Base-by-base conservation (phyloP, 1,140 invertebrate species). In the Drosophila elegans region DNA sequence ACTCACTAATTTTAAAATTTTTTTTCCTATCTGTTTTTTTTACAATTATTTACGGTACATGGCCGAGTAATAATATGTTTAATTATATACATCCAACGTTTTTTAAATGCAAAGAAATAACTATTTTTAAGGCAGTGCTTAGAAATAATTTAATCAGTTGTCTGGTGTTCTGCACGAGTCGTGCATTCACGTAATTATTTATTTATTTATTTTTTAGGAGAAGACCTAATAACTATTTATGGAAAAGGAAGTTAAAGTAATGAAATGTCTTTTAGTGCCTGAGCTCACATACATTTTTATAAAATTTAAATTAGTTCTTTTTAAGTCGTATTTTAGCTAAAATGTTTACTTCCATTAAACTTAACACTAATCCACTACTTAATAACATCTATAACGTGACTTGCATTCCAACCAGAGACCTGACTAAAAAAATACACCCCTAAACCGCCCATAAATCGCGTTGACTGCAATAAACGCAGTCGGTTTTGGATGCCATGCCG, bases 391-490 rank as follows among this genome's bases (percentile, higher is more conserved):
- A 25, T 16, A 21, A 69, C 41, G 48, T 69, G 63, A 68, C 66
- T 11, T 59, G 66, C 66, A 72, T 42, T n/a, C 12, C 2, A 27
- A 6, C 5, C 9, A 9, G 13, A 2, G 3, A 21, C 16, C 1
- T 21, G 10, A 41, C 16, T 4, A 51, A 51, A 56, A 45, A 36
- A 57, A 62, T 57, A 44, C 41, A 27, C 57, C 25, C 13, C 13
- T 32, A 59, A 49, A 44, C 57, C 52, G 48, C n/a, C 49, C 63
- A 77, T 77, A 76, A 77, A 75, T 75, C 48, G 67, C 67, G 21
- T 21, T 56, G 38, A 38, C 51, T 57, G 69, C 62, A 66, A 72
- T 72, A 72, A 72, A 67, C 62, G 69, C 67, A 36, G 12, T 34
- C 38, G 62, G 52, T 41, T 69, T 74, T 61, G 59, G 38, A n/a